Evolutionary conservation across 1,140 invertebrate genomes (phyloP).

Genomic region (Meloidogyne floridensis): DNA sequence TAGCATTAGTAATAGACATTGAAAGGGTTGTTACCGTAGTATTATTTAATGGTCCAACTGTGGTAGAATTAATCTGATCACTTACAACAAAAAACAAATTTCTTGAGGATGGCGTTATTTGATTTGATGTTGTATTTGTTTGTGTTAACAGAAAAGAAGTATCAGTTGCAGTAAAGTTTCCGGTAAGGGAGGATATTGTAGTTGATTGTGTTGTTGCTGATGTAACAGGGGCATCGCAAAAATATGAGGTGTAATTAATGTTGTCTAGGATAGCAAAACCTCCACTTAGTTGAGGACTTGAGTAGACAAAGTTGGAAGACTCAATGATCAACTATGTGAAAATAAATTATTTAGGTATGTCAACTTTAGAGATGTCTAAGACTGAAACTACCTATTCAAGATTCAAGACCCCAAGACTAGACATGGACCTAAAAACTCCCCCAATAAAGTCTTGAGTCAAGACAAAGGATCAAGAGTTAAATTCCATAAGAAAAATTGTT

Average conservation of each 20-base stretch:
- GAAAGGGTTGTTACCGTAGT: background rate
- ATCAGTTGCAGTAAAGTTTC: background rate
- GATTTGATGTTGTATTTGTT: background rate
- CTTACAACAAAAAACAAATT: background rate
- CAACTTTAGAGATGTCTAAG: background rate
- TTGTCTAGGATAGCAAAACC: conserved; percentile 24
- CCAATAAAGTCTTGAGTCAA: no score
- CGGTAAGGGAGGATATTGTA: background rate
- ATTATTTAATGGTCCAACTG: no score
- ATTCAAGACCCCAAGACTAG: no score
- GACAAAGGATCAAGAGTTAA: no score
- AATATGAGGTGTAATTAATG: conserved; percentile 17
- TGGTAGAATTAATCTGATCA: background rate
- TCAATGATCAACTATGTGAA: conserved; percentile 15
- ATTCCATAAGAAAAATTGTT: no score
- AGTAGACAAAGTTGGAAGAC: conserved; percentile 21
- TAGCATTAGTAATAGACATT: no score
- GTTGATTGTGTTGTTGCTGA: background rate
- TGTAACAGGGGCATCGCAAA: background rate
- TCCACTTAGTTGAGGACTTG: conserved; percentile 10
- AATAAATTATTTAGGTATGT: background rate
- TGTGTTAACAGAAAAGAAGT: background rate
- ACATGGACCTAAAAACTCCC: no score
- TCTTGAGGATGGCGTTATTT: background rate
- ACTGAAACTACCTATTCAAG: background rate